These are phyloP conservation scores for Columbina picui DNA, from an alignment of 2,113 vertebrate genomes.

Conservation along the genomic window DNA sequence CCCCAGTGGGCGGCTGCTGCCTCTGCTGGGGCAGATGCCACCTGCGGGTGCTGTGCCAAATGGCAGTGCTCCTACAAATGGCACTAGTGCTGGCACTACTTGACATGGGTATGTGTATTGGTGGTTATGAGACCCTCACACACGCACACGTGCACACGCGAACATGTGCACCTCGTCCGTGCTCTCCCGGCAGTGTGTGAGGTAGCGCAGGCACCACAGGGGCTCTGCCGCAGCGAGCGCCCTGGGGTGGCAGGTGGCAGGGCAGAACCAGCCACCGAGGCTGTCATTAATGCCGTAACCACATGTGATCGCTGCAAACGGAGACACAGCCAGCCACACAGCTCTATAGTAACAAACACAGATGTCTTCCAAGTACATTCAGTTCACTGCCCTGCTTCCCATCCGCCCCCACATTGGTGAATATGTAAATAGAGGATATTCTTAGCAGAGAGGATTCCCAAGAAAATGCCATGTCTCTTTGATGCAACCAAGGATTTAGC, in stretches of 20 bases:
- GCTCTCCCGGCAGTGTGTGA: fast-evolving
- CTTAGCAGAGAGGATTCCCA: constrained; percentile 68
- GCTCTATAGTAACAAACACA: constrained; percentile 24
- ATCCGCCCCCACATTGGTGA: background rate
- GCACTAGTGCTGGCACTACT: background rate
- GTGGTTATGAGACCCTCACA: background rate
- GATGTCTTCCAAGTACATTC: constrained; percentile 62
- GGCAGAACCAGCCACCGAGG: fast-evolving
- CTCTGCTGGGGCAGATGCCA: background rate
- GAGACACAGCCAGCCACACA: background rate
- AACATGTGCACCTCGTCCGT: fast-evolving
- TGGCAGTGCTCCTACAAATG: background rate
- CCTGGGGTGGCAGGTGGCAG: fast-evolving
- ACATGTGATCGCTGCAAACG: background rate
- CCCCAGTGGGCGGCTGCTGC: background rate
- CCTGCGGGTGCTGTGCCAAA: background rate
- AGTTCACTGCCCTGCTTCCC: constrained; percentile 56
- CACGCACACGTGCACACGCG: fast-evolving
- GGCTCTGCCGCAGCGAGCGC: fast-evolving
- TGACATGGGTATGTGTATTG: fast-evolving
- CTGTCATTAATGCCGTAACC: background rate
- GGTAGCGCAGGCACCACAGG: too few relatives aligned
- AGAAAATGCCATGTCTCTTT: constrained; percentile 54
- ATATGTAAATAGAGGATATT: constrained; percentile 66
- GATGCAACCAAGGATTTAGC: constrained; percentile 40